Base-by-base conservation (phyloP, 2,888 invertebrate species). In the Sphecodes monilicornis region DNA sequence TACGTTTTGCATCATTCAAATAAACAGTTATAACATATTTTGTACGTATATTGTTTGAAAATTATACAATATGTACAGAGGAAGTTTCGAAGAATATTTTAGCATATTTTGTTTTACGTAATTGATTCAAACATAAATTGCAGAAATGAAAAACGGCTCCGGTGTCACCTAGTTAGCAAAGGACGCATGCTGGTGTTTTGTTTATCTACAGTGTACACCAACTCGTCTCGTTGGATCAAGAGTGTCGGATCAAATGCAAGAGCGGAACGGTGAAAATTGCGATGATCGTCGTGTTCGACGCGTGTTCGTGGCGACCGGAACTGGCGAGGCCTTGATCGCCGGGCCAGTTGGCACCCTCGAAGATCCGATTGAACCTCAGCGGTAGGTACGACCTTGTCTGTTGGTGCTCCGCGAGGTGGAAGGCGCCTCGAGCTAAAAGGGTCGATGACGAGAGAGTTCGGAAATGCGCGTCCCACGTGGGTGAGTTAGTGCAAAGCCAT, bases 401-500 rank as follows among this genome's bases (percentile, higher is more conserved):
- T 86, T 76, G 86, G 88, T 88, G 89, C 86, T 78, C 69, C 85
- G 69, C 79, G 86, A 90, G 79, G 86, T 86, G 81, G 79, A 89
- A 90, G 90, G 79, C 84, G 89, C 89, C 86, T 80, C 80, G 82
- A 84, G 92, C 93, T 92, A 93, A 94, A 94, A 93, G 93, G 94
- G 93, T 93, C 93, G 94, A 94, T 94, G 94, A 94, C 94, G 94
- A 94, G 93, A 93, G 93, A 93, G 93, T 93, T 94, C 91, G 93
- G 91, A 93, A 93, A 94, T 94, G 93, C 90, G 90, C 91, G 85
- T 91, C 92, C 92, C 92, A 93, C 93, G 93, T 93, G 90, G 90
- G 89, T 92, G 91, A 93, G 92, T 92, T 92, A 92, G 91, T 92
- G 92, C 90, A 90, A 80, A 91, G 92, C 90, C 92, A 93, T 93